Conservation (phyloP, 64 coral and sea anemone species). For the Montipora foliosa region DNA sequence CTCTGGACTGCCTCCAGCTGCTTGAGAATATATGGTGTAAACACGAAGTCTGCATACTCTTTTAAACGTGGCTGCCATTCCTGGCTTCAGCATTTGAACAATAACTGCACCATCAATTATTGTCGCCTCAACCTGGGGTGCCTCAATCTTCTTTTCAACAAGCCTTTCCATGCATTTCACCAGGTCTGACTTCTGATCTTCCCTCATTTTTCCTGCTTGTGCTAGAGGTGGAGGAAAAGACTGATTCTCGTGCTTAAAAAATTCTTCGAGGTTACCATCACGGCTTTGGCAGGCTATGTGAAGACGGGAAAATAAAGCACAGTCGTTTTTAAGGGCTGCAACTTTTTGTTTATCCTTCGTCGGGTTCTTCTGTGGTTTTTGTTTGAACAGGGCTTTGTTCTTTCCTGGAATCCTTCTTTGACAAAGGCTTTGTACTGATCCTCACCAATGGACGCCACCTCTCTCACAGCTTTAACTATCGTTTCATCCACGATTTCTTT, state of each 20-base stretch:
- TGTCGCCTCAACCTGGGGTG: neutral
- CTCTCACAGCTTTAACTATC: neutral
- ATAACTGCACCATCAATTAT: slow-evolving; percentile 23
- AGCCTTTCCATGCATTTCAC: slow-evolving; percentile 29
- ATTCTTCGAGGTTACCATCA: slow-evolving; percentile 23
- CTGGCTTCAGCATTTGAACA: slow-evolving; percentile 20
- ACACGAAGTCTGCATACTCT: neutral
- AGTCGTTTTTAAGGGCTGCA: slow-evolving; percentile 45
- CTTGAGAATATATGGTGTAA: neutral
- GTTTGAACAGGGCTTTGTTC: neutral
- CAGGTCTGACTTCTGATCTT: neutral
- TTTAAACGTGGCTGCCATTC: slow-evolving; percentile 8
- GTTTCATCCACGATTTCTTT: neutral
- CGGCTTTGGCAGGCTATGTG: slow-evolving; percentile 47
- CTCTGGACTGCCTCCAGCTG: neutral
- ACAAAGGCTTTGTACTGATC: neutral
- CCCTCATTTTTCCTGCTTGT: neutral
- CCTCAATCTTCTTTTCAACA: neutral
- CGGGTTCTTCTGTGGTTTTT: neutral
- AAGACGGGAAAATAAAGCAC: slow-evolving; percentile 23
- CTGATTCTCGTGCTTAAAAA: slow-evolving; percentile 50
- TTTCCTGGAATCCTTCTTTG: neutral
- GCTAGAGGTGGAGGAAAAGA: slow-evolving; percentile 32
- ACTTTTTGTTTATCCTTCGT: slow-evolving; percentile 26
- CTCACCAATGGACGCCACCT: neutral